A percentile compares a stretch with the other conserved stretches of the same genome.
Evolutionary conservation across 2,113 vertebrate genomes (phyloP).

Genomic region (Lates calcarifer): DNA sequence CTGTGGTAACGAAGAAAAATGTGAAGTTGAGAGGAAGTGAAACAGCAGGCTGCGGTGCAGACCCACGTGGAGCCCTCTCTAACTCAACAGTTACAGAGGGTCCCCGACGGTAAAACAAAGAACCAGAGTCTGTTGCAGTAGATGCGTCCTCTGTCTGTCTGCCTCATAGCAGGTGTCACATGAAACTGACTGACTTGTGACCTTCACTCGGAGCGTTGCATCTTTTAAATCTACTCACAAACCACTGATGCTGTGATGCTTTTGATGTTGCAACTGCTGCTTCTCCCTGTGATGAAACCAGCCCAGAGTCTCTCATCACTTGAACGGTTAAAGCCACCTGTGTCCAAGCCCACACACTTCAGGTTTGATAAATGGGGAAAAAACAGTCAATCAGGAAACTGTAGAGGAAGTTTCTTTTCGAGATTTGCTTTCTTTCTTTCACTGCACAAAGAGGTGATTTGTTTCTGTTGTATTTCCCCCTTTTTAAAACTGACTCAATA

Average conservation of each 20-base stretch:
- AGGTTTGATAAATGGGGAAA: slow-evolving; percentile 7
- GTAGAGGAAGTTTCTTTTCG: not conserved
- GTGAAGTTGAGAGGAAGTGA: slow-evolving; percentile 62
- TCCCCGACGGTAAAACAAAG: slow-evolving; percentile 32
- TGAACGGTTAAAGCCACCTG: slow-evolving; percentile 22
- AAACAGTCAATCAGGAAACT: not conserved
- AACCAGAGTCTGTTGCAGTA: not conserved
- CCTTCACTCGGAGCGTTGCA: slow-evolving; percentile 15
- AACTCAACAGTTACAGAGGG: not conserved
- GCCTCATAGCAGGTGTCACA: slow-evolving; percentile 20
- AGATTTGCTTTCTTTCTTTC: slow-evolving; percentile 15
- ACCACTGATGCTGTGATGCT: not conserved
- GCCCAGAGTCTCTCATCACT: not conserved
- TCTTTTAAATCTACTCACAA: not conserved
- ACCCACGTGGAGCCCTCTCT: not conserved
- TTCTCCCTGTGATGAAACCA: slow-evolving; percentile 14
- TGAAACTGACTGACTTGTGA: slow-evolving; percentile 24
- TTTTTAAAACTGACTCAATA: not conserved
- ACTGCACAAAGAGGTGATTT: not conserved
- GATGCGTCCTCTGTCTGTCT: not conserved
- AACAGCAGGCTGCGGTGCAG: slow-evolving; percentile 35
- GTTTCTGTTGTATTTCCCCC: not conserved
- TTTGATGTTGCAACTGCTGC: slow-evolving; percentile 29
- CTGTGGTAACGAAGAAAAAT: slow-evolving; percentile 1
- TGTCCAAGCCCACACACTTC: slow-evolving; percentile 42